Conservation (phyloP, 2,888 invertebrate genomes). For the Pegoplata infirma region DNA sequence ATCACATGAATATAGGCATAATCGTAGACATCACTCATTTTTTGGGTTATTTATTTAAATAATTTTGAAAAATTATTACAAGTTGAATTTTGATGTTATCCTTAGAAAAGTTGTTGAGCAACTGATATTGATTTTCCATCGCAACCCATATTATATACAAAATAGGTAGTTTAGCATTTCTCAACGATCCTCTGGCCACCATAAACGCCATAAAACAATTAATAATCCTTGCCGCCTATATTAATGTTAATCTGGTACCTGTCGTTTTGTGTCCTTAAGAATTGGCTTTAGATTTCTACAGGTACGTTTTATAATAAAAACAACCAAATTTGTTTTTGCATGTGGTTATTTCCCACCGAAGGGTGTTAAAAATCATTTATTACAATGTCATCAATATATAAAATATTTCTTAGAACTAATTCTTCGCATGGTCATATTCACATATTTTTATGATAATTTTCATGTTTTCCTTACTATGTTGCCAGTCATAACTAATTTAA, state of each 20-base stretch:
- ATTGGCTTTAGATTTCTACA: slow-evolving; percentile 18
- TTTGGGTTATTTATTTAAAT: neutral
- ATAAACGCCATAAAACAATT: slow-evolving; percentile 2
- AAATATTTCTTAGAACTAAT: neutral
- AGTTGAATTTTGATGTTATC: slow-evolving; percentile 4
- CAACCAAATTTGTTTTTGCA: too few species aligned
- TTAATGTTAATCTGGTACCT: slow-evolving; percentile 14
- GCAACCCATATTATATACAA: slow-evolving; percentile 7
- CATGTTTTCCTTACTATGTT: too few species aligned
- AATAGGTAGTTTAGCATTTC: slow-evolving; percentile 1
- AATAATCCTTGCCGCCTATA: slow-evolving; percentile 7
- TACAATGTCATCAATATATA: neutral
- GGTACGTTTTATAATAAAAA: neutral
- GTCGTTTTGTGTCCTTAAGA: neutral
- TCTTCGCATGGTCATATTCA: neutral
- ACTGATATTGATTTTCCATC: neutral
- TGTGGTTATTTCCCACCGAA: slow-evolving; percentile 4
- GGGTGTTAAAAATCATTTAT: slow-evolving; percentile 1
- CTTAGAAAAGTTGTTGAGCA: neutral
- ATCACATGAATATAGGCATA: slow-evolving; percentile 36
- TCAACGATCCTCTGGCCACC: neutral
- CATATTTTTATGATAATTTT: neutral
- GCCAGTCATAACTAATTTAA: too few species aligned
- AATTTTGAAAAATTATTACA: neutral
- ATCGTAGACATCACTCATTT: slow-evolving; percentile 49